phyloP scores from a whole-genome alignment of 1,140 invertebrate genomes.

The Neodiprion lecontei region DNA sequence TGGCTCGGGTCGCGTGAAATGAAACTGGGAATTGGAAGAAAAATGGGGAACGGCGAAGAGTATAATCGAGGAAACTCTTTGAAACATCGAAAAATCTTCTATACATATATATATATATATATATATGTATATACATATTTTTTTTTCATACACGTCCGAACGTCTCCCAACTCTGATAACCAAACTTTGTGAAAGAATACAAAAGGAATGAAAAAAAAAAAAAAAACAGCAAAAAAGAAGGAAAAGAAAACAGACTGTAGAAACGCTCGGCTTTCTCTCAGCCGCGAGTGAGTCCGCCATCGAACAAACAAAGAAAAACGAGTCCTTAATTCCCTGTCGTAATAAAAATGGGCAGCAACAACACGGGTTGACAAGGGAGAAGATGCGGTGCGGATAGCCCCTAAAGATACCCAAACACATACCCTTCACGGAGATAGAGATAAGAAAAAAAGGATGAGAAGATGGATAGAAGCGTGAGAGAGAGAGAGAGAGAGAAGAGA shows the following conservation, averaged over 20 bases:
- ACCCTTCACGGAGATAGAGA: background rate
- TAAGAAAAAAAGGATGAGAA: background rate
- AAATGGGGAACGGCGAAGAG: background rate
- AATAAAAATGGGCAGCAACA: background rate
- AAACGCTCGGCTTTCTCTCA: background rate
- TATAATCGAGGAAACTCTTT: background rate
- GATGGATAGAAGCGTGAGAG: background rate
- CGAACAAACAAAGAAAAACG: background rate
- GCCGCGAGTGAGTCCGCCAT: background rate
- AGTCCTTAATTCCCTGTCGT: background rate
- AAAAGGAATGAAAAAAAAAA: no score
- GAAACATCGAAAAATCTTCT: background rate
- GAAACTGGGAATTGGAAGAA: conserved; percentile 2
- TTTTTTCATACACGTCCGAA: background rate
- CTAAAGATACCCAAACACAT: no score
- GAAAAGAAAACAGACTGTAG: background rate
- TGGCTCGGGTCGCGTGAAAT: background rate
- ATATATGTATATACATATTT: background rate
- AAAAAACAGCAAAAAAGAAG: no score
- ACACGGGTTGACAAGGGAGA: conserved; percentile 1
- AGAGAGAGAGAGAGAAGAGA: conserved; percentile 1
- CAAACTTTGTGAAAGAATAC: no score
- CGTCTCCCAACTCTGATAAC: background rate
- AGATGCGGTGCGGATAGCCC: background rate
- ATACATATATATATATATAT: background rate